Evolutionary conservation across 53 echinoderm and acorn worm species (phyloP), one percentile per base, ranked within the genome.

Genomic region (Echinarachnius parma): DNA sequence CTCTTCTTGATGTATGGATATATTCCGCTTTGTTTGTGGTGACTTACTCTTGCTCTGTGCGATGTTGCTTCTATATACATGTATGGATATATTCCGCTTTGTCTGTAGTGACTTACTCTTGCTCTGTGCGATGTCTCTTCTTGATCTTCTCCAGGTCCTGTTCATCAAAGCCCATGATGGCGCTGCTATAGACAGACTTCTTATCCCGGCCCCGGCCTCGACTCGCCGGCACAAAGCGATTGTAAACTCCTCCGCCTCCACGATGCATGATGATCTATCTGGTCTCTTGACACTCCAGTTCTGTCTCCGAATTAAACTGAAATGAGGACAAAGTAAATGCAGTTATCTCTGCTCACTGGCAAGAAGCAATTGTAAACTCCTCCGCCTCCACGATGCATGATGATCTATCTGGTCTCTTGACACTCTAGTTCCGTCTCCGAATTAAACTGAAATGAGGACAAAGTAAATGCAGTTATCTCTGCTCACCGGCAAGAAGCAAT

Each of bases 31-130:
- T n/a, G n/a, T n/a, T n/a, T n/a, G n/a, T n/a, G n/a, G n/a, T n/a
- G n/a, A n/a, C n/a, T n/a, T n/a, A n/a, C n/a, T n/a, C n/a, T n/a
- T n/a, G n/a, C n/a, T n/a, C n/a, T n/a, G n/a, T n/a, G n/a, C n/a
- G n/a, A n/a, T n/a, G n/a, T n/a, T n/a, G n/a, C n/a, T n/a, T n/a
- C n/a, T n/a, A n/a, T n/a, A n/a, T n/a, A n/a, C n/a, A n/a, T n/a
- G n/a, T n/a, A n/a, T n/a, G n/a, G n/a, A n/a, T n/a, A n/a, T n/a
- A n/a, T n/a, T n/a, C n/a, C n/a, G n/a, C n/a, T n/a, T n/a, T n/a
- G n/a, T n/a, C n/a, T n/a, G n/a, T n/a, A n/a, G n/a, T n/a, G 21
- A 62, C 62, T 72, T 72, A 89, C 89, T 89, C 89, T 64, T 89
- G 89, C 31, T 89, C 89, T 26, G 89, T 81, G 24, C 85, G 67